phyloP scores from a whole-genome alignment of 2,113 vertebrate species.

The Nettapus auritus region DNA sequence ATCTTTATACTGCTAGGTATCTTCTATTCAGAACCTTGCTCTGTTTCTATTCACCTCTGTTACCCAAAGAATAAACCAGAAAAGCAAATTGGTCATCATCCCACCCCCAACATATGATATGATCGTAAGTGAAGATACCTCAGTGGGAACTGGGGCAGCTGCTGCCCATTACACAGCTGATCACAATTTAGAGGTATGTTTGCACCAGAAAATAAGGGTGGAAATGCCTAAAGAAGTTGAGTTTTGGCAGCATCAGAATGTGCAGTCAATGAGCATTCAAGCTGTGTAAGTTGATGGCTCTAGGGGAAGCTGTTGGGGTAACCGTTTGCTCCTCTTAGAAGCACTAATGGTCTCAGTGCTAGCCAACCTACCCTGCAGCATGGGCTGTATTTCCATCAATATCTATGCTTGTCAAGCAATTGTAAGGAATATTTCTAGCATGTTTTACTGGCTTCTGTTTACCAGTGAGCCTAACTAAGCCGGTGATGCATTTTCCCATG shows the following conservation, averaged over 20 bases:
- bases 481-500: neutral
- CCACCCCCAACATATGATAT: neutral
- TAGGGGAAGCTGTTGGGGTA: neutral
- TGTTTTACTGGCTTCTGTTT: neutral
- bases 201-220: neutral
- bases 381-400: neutral
- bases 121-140: neutral
- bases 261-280: neutral
- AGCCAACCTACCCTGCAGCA: neutral
- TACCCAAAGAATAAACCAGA: neutral
- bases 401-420: neutral
- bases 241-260: neutral
- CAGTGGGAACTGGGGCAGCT: neutral
- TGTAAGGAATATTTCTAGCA: neutral
- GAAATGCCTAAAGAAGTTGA: neutral
- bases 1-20: fast-evolving
- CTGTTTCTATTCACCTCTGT: neutral
- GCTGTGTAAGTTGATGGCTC: neutral
- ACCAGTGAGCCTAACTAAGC: neutral
- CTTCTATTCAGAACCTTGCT: neutral
- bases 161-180: neutral
- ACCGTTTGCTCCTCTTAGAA: neutral
- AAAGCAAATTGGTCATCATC: fast-evolving
- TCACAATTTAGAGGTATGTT: neutral
- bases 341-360: neutral